Base-by-base conservation (phyloP, 2,888 invertebrate genomes). In the Thera britannica region DNA sequence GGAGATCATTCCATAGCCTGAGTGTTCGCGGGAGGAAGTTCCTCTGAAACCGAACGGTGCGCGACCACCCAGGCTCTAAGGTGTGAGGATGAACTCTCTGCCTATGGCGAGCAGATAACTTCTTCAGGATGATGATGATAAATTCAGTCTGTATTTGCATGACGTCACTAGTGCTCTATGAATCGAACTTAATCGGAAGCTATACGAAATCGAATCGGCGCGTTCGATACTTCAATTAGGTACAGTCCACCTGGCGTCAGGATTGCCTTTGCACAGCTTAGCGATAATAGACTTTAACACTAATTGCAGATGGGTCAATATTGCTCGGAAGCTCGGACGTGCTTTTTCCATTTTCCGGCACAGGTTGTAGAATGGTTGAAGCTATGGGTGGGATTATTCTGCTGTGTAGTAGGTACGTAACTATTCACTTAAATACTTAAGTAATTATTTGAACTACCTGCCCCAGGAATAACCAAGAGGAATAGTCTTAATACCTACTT, bases 221-320 rank as follows among this genome's bases (percentile, higher is more conserved):
- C 73, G 74, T 70, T 64, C 75, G 77, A 81, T 79, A 79, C 75
- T 78, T 76, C 82, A 80, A 83, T 83, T 82, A 83, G 75, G 71
- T 65, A 58, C 69, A 64, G 56, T 63, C 67, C 61, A 61, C 38
- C 51, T 65, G 23, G 55, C 58, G 61, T 4, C 8, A 12, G 64
- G 52, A 64, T 63, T 60, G 46, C 44, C 56, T 8, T 38, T 57
- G 38, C 35, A 38, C 63, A 56, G 67, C 67, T 63, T 38, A 54
- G 35, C 68, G 38, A 57, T 68, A 64, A 68, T 65, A 52, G 56
- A 61, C 68, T 57, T 58, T 68, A 58, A 61, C 9, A 11, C 51
- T 8, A n/a, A 49, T 36, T 11, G n/a, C 52, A 61, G 36, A 68
- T 48, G 68, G 61, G 35, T 52, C 57, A 65, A 54, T 58, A 58